phyloP scores from a whole-genome alignment of 2,113 vertebrate genomes.

The Etia nguti region DNA sequence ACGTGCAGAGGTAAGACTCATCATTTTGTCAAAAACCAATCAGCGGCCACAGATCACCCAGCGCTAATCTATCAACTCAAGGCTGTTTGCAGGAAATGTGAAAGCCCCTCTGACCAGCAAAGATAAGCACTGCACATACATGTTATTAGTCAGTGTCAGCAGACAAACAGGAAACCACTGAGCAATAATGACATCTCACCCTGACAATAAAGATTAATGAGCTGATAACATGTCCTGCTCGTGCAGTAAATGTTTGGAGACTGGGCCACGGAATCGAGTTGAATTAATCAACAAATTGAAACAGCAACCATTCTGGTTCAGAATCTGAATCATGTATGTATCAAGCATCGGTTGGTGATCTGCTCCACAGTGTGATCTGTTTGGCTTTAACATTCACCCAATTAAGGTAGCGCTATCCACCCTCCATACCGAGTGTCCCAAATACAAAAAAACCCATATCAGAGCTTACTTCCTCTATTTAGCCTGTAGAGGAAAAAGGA shows the following conservation, averaged over 20 bases:
- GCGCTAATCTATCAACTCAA: neutral
- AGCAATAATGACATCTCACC: neutral
- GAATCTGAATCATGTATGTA: neutral
- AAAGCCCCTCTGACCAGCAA: neutral
- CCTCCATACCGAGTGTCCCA: neutral
- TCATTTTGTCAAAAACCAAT: conserved; percentile 22
- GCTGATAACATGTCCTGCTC: neutral
- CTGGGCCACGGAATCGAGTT: neutral
- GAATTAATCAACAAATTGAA: neutral
- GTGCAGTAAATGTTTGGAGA: neutral
- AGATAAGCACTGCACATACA: neutral
- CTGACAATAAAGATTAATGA: neutral
- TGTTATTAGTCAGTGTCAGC: neutral
- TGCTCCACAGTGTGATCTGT: neutral
- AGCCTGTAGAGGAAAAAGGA: neutral
- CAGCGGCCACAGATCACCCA: neutral
- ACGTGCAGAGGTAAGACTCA: neutral
- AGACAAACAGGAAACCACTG: neutral
- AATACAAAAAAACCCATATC: too few relatives aligned
- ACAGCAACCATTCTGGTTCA: neutral
- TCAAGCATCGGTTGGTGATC: neutral
- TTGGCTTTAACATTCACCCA: neutral
- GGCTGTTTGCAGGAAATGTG: neutral
- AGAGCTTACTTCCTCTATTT: neutral
- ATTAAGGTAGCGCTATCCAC: neutral